A percentile compares a stretch with the other conserved stretches of the same genome.
These are phyloP conservation scores for Vanessa cardui DNA, from an alignment of 2,888 invertebrate species.

Conservation along the genomic window DNA sequence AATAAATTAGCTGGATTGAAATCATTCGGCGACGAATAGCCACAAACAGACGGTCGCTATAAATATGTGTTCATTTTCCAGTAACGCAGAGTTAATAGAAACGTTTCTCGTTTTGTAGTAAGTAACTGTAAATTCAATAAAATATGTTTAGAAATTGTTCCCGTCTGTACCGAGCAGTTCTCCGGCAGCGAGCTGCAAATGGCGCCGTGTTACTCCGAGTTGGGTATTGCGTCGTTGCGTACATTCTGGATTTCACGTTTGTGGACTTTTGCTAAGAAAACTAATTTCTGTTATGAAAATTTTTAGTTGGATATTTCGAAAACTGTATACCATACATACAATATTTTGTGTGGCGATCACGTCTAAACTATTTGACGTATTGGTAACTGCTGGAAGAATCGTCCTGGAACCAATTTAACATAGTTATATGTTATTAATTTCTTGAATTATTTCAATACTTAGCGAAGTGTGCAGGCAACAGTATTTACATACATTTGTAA, in stretches of 20 bases:
- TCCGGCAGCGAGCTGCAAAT: conserved; percentile 10
- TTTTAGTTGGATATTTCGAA: conserved; percentile 4
- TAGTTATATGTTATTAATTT: no score
- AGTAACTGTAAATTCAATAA: neutral
- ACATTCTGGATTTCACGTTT: conserved; percentile 13
- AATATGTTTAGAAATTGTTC: conserved; percentile 9
- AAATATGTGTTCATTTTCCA: neutral
- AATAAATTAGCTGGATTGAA: no score
- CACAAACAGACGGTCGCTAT: no score
- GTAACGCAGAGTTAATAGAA: neutral
- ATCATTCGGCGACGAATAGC: no score
- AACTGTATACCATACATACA: no score
- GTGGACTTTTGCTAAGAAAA: conserved; percentile 10
- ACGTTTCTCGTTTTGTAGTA: neutral
- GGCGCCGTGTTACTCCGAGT: conserved; percentile 10
- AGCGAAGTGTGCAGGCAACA: no score
- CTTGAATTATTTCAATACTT: no score
- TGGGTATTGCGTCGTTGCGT: conserved; percentile 6
- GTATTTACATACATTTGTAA: no score
- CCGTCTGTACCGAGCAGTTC: neutral
- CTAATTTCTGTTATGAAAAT: conserved; percentile 11
- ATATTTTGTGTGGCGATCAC: no score
- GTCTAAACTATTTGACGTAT: no score
- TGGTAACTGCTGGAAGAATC: no score
- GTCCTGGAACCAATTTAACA: no score